Base-by-base conservation (phyloP, 92 coral and sea anemone genomes). In the Epizoanthus ramosus region DNA sequence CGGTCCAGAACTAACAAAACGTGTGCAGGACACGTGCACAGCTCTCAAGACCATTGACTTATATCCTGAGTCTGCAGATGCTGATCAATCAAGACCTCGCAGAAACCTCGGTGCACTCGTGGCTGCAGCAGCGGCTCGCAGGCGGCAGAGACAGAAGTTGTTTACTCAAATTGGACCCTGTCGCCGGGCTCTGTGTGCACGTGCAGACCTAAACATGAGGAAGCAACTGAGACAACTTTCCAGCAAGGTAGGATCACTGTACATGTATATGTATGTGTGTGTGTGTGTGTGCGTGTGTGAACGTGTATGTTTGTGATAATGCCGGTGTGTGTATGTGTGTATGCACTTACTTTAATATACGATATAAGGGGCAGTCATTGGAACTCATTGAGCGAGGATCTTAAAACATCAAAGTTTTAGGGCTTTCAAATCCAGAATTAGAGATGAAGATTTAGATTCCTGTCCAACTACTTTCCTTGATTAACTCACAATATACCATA, bases 161-260 rank as follows among this genome's bases (percentile, higher is more conserved):
- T 88, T 97, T 75, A 85, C 94, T n/a, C 85, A 87, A 59, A 91
- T 97, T 57, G 99, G 99, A 13, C 98, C 99, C 14, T 97, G 99
- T 79, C 89, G 99, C 22, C 98, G 99, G 14, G 99, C 98, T 3
- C 79, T 97, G 81, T 97, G 99, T 63, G 99, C 99, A 28, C 95
- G 99, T 8, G 83, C 93, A 63, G 99, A 97, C 60, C 87, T 97
- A 80, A 90, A 90, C 81, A 97, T 97, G 70, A 84, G 99, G 24
- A 97, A 97, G 82, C 96, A 95, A 45, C 97, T 97, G 22, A 91
- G 99, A 24, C 85, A 90, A 63, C 85, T 93, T 43, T 90, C 98
- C 9, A 88, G 80, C 60, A 97, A 97, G 98, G 99, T 97, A 84
- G 50, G 50, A 43, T 43, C 10, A 43, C 50, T 43, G 31, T 28